Percentiles rank a stretch among this genome's conserved stretches.
Conservation (phyloP, 2,888 invertebrate genomes). For the Caenorhabditis wallacei region DNA sequence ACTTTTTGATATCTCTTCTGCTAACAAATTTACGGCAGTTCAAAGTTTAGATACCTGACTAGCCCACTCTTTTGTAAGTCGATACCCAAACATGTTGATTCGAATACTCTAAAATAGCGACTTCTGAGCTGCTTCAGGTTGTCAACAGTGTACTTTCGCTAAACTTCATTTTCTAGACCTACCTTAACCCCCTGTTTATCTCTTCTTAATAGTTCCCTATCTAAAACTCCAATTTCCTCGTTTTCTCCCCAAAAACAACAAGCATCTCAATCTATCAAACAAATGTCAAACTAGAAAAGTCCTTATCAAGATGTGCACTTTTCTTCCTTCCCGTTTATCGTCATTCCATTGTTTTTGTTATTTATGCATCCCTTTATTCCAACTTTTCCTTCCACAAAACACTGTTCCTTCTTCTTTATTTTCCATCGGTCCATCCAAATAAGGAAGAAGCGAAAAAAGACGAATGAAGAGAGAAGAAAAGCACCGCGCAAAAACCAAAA, state of each 20-base stretch:
- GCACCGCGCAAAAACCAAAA: conserved; percentile 36
- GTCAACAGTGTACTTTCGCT: no score
- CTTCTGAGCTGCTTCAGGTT: no score
- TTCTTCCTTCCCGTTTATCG: not conserved
- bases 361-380: not conserved
- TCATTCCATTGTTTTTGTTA: conserved; percentile 44
- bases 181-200: not conserved
- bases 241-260: conserved; percentile 8
- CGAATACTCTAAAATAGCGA: no score
- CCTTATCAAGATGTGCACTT: conserved; percentile 28
- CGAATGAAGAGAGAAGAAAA: conserved; percentile 13
- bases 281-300: conserved; percentile 9
- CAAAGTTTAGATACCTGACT: no score
- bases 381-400: not conserved
- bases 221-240: conserved; percentile 7
- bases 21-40: no score
- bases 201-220: not conserved
- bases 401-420: not conserved
- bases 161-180: no score
- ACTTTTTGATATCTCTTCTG: no score
- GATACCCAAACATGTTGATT: no score
- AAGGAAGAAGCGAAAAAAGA: conserved; percentile 25
- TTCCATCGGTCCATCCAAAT: conserved; percentile 27
- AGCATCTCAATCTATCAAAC: conserved; percentile 30
- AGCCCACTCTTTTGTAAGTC: no score